phyloP scores from a whole-genome alignment of 2,888 invertebrate species.

The Norana najaformis region DNA sequence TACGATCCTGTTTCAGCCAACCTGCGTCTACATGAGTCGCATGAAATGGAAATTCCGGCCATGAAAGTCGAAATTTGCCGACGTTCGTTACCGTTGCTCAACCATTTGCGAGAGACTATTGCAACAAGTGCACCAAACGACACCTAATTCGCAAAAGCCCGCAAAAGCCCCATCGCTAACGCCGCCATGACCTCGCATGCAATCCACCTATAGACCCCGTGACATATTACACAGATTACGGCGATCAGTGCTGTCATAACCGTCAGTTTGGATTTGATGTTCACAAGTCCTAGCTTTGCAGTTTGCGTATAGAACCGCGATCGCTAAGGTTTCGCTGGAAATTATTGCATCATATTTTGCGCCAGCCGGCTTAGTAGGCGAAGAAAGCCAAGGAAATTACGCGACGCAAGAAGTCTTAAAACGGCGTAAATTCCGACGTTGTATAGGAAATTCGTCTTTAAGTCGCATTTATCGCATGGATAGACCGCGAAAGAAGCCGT shows the following conservation, averaged over 20 bases:
- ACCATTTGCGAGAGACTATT: not conserved
- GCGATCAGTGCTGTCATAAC: not conserved
- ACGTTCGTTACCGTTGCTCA: not conserved
- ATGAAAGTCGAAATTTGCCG: not conserved
- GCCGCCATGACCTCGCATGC: not conserved
- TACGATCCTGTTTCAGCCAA: not conserved
- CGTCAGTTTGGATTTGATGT: not conserved
- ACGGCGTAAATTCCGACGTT: slow-evolving; percentile 3
- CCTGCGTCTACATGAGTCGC: not conserved
- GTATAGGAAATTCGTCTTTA: not conserved
- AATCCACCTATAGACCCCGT: not conserved
- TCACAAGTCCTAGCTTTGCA: not conserved
- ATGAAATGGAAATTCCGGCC: not conserved
- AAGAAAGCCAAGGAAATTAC: slow-evolving; percentile 13
- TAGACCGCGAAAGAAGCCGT: not conserved
- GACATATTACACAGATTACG: slow-evolving; percentile 5
- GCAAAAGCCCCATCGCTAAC: not conserved
- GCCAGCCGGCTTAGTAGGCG: not conserved
- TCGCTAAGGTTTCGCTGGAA: not conserved
- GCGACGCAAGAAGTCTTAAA: not conserved
- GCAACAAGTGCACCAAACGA: not conserved
- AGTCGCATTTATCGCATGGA: not conserved
- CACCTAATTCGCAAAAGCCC: not conserved
- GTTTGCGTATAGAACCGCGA: not conserved
- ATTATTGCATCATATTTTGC: slow-evolving; percentile 13